These are phyloP conservation scores for Progne subis DNA, from an alignment of 2,113 vertebrate genomes.

Conservation along the genomic window DNA sequence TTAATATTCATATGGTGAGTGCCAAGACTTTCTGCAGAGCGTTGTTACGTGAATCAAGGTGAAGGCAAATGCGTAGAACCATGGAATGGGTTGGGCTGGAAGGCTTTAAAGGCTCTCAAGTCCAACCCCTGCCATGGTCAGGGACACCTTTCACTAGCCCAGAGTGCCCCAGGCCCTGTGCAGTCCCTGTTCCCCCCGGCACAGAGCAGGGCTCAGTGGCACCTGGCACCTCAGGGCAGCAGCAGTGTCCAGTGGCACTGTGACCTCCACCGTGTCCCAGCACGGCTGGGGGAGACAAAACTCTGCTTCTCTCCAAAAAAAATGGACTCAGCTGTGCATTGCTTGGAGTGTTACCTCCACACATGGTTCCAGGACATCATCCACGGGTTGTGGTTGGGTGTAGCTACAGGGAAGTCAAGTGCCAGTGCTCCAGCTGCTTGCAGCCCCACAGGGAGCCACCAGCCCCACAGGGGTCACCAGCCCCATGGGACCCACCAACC, in stretches of 20 bases:
- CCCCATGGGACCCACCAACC: accelerated
- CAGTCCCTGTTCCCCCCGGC: not conserved
- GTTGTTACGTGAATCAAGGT: not conserved
- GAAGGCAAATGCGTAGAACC: not conserved
- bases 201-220: not conserved
- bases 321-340: accelerated
- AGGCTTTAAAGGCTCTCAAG: not conserved
- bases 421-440: not conserved
- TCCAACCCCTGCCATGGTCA: not conserved
- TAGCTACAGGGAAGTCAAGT: not conserved
- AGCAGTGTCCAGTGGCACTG: not conserved
- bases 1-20: not conserved
- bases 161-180: not conserved
- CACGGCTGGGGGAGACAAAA: accelerated
- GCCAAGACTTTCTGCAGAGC: not conserved
- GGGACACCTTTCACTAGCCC: not conserved
- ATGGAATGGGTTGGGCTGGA: not conserved
- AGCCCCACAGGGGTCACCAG: accelerated
- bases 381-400: accelerated
- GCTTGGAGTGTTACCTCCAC: not conserved
- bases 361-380: accelerated
- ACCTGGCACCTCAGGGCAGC: not conserved
- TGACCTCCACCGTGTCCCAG: not conserved
- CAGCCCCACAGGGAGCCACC: too few species aligned
- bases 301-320: not conserved